These are phyloP conservation scores for Xiphorhynchus erythropygius DNA, from an alignment of 2,797 vertebrate species.

Conservation along the genomic window DNA sequence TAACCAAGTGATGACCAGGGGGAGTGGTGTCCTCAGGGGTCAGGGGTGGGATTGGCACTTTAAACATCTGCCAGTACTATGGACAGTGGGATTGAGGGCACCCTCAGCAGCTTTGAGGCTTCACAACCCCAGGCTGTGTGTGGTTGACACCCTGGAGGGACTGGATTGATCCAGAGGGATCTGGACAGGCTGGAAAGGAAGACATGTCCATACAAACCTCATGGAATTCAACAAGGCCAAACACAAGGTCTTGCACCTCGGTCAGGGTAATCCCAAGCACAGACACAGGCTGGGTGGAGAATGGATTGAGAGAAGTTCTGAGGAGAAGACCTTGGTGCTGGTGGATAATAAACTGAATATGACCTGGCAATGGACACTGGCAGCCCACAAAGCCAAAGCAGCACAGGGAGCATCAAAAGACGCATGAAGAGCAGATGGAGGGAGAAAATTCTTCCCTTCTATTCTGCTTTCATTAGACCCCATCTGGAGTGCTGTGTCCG, in stretches of 20 bases:
- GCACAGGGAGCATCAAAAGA: fast-evolving
- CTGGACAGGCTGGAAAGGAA: no score
- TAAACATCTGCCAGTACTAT: no score
- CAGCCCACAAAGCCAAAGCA: background rate
- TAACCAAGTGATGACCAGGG: background rate
- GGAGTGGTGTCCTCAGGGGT: background rate
- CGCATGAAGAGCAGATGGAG: background rate
- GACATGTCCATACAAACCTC: background rate
- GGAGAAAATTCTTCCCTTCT: background rate
- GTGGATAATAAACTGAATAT: background rate
- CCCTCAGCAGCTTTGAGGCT: background rate
- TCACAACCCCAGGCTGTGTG: background rate
- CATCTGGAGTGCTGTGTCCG: background rate
- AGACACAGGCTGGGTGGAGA: background rate
- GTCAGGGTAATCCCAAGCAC: background rate
- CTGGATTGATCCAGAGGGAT: background rate
- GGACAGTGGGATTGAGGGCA: background rate
- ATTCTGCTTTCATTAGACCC: background rate
- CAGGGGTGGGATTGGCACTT: fast-evolving
- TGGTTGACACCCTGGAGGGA: background rate
- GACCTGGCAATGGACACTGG: background rate
- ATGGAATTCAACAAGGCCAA: background rate
- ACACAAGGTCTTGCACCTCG: background rate
- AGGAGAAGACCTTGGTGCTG: background rate
- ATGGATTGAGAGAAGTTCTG: background rate